Conservation (phyloP, 2,113 vertebrate species). For the Tetrao urogallus region DNA sequence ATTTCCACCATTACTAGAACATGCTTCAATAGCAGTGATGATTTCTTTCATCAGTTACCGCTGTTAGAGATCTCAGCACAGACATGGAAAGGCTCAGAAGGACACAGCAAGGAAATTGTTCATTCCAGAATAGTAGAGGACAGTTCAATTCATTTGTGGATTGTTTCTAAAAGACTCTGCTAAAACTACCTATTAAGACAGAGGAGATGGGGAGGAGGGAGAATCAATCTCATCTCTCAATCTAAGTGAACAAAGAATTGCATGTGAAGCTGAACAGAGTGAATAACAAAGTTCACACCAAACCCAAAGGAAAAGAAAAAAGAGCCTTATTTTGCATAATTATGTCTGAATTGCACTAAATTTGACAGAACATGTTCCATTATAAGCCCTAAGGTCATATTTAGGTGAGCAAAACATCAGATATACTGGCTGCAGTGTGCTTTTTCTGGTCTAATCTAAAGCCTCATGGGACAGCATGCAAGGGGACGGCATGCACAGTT, state of each 20-base stretch:
- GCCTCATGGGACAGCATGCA: background rate
- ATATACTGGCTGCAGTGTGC: background rate
- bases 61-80: background rate
- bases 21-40: background rate
- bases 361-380: conserved; percentile 31
- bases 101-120: background rate
- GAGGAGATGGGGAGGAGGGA: background rate
- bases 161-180: background rate
- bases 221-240: conserved; percentile 40
- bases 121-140: background rate
- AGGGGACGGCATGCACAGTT: background rate
- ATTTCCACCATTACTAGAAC: background rate
- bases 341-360: conserved; percentile 13
- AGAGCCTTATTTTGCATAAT: conserved; percentile 37
- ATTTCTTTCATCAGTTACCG: background rate
- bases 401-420: conserved; percentile 14
- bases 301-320: conserved; percentile 17
- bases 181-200: background rate
- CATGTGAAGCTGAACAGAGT: background rate
- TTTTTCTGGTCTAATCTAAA: conserved; percentile 6
- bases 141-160: background rate
- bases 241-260: conserved; percentile 25
- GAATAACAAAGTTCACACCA: conserved; percentile 25
- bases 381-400: conserved; percentile 17
- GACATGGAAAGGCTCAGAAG: background rate